These are phyloP conservation scores for Drosophila mulleri DNA, from an alignment of 2,888 invertebrate genomes.

Conservation along the genomic window DNA sequence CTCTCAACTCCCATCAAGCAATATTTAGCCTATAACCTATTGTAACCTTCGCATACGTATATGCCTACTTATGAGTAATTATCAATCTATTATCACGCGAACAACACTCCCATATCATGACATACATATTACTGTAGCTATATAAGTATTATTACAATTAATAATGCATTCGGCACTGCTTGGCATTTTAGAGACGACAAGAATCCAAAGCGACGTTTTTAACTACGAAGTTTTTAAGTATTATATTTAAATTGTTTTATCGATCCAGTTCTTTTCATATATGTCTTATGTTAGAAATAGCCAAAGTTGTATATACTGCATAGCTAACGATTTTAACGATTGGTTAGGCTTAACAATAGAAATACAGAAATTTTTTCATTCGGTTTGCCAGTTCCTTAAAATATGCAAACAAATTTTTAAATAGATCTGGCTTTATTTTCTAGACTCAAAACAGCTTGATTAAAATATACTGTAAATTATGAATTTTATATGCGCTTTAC, in stretches of 20 bases:
- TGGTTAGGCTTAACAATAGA: conserved; percentile 11
- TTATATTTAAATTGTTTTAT: conserved; percentile 21
- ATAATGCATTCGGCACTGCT: conserved; percentile 59
- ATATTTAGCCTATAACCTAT: conserved; percentile 57
- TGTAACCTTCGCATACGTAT: conserved; percentile 62
- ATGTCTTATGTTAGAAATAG: conserved; percentile 20
- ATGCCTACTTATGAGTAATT: conserved; percentile 27
- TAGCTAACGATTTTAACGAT: conserved; percentile 19
- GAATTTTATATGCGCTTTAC: not conserved
- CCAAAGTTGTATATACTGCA: conserved; percentile 35
- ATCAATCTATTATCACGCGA: conserved; percentile 47
- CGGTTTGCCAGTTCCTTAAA: conserved; percentile 71
- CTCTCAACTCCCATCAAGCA: conserved; percentile 51
- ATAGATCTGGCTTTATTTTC: not conserved
- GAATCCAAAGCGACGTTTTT: conserved; percentile 15
- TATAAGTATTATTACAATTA: conserved; percentile 63
- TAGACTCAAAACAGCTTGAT: not conserved
- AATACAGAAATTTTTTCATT: conserved; percentile 27
- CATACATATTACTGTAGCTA: conserved; percentile 70
- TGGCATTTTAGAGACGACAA: conserved; percentile 36
- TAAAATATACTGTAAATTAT: not conserved
- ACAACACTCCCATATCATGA: conserved; percentile 69
- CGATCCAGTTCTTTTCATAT: conserved; percentile 41
- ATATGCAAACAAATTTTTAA: not conserved
- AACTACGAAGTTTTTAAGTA: conserved; percentile 17